Conservation (phyloP, 1,140 invertebrate species). For the Akabosia matsudoensis region DNA sequence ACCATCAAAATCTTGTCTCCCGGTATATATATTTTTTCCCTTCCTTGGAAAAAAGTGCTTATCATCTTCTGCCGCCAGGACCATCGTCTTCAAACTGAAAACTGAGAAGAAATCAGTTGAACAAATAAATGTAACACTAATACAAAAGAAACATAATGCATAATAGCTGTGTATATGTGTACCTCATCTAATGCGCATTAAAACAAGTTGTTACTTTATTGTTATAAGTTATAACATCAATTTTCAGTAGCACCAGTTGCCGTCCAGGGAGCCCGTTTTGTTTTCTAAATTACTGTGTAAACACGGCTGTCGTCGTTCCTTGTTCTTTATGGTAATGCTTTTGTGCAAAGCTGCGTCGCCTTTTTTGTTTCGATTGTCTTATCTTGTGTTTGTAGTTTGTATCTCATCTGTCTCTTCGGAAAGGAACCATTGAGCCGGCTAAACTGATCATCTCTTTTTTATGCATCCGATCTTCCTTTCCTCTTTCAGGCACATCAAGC, state of each 20-base stretch:
- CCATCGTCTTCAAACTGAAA: not conserved
- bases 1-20: not conserved
- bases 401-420: not conserved
- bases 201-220: not conserved
- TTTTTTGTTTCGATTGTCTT: not conserved
- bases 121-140: slow-evolving; percentile 1
- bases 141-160: not conserved
- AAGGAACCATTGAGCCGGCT: not conserved
- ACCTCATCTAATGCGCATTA: too few species aligned
- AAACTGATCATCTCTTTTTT: not conserved
- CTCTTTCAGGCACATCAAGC: not conserved
- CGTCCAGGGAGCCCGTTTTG: not conserved
- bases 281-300: slow-evolving; percentile 8
- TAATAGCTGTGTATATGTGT: too few species aligned
- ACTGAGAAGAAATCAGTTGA: not conserved
- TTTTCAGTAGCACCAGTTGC: not conserved
- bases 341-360: not conserved
- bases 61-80: slow-evolving; percentile 2
- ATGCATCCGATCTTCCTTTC: not conserved
- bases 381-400: not conserved
- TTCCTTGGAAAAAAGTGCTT: not conserved
- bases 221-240: not conserved
- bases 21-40: not conserved
- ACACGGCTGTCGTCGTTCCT: not conserved
- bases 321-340: not conserved